phyloP scores from a whole-genome alignment of 2,888 invertebrate genomes.

The Drosophila sordidapex region DNA sequence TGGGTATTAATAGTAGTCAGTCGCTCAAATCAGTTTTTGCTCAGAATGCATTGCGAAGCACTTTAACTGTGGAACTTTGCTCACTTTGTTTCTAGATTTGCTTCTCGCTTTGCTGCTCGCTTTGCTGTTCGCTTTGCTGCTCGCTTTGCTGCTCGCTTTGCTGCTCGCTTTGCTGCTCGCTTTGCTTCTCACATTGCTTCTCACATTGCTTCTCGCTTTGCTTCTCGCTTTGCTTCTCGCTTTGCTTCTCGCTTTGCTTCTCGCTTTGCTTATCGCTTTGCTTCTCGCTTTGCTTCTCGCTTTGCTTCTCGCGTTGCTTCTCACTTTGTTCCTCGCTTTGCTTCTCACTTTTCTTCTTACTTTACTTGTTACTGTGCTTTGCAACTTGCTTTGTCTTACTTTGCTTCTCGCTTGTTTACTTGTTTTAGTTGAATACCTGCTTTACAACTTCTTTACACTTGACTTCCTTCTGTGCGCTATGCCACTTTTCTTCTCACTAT shows the following conservation, averaged over 20 bases:
- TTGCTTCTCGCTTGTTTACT: not conserved
- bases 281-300: not conserved
- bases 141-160: rapidly evolving
- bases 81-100: not conserved
- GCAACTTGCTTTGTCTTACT: not conserved
- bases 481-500: not conserved
- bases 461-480: not conserved
- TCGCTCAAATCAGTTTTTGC: constrained; percentile 17
- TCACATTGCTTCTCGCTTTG: not conserved
- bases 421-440: not conserved
- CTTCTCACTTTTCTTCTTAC: not conserved
- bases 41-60: not conserved
- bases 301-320: not conserved
- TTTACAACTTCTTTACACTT: not conserved
- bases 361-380: rapidly evolving
- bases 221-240: not conserved
- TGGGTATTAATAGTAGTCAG: not conserved
- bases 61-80: not conserved
- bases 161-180: rapidly evolving
- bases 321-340: not conserved
- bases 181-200: not conserved
- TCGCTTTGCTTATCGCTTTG: not conserved
- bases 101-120: not conserved
- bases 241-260: not conserved
- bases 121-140: not conserved